A percentile compares a stretch with the other conserved stretches of the same genome.
Conservation (phyloP, 2,113 vertebrate genomes). For the Equus przewalskii region DNA sequence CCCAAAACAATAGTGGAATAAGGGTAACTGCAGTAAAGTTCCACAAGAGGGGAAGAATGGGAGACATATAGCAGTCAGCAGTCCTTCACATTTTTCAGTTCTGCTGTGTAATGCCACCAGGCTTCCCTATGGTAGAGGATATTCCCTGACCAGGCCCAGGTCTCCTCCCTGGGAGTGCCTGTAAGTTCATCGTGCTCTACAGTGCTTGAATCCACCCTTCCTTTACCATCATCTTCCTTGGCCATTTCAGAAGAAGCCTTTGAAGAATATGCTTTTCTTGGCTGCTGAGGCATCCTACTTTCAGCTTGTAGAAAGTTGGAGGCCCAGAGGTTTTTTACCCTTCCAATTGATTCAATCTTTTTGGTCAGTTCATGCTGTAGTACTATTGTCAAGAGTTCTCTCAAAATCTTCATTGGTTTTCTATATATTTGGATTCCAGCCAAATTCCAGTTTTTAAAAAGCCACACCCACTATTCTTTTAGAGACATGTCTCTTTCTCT, state of each 20-base stretch:
- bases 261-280: not conserved
- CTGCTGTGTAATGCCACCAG: not conserved
- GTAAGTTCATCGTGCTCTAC: not conserved
- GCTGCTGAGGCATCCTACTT: not conserved
- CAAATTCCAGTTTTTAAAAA: not conserved
- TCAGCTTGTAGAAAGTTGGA: not conserved
- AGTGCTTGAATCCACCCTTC: not conserved
- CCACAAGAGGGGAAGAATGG: not conserved
- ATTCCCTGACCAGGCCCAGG: not conserved
- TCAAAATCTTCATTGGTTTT: not conserved
- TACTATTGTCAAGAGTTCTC: not conserved
- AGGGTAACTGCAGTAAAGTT: not conserved
- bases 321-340: not conserved
- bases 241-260: not conserved
- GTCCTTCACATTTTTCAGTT: not conserved
- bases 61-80: not conserved
- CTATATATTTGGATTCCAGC: not conserved
- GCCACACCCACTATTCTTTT: not conserved
- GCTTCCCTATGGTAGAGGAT: fast-evolving
- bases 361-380: not conserved
- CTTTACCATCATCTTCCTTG: not conserved
- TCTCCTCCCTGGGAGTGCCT: not conserved
- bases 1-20: not conserved
- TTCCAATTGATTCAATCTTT: not conserved
- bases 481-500: not conserved